Base-by-base conservation (phyloP, 2,888 invertebrate genomes). In the Synanthedon myopaeformis region DNA sequence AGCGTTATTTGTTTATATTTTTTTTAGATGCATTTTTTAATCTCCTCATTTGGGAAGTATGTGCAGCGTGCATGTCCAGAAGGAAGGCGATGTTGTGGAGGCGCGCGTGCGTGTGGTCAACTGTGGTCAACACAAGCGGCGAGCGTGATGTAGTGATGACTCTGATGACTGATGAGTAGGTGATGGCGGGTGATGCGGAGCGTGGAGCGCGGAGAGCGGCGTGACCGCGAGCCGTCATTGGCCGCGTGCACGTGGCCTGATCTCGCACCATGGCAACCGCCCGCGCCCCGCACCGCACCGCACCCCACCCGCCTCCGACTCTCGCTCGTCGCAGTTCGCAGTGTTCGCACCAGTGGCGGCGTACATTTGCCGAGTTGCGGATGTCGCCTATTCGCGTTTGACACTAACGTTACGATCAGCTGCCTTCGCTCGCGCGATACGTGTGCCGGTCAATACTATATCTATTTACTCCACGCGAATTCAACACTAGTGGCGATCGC, bases 221-320 rank as follows among this genome's bases (percentile, higher is more conserved):
- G 42, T 23, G 17, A 67, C 61, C 58, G 65, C 66, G 67, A 59
- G 28, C 63, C 63, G 82, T 85, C 72, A 92, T 92, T 92, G 92
- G 92, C 76, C 83, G 88, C 75, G 73, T 72, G 86, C 89, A 90
- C 91, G 90, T 92, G 92, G 92, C 91, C 91, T 91, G 92, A 92
- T 90, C 91, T 91, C 90, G 90, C 90, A 90, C 92, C 91, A 92
- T 90, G 89, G 90, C 90, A 85, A 86, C 87, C 76, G 66, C 66
- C 68, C 63, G 55, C 63, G 62, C 53, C 57, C 58, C 55, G 53
- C 60, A 58, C 63, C 62, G 56, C 61, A 51, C 64, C 59, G 61
- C 64, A 56, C 61, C 53, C 59, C 58, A 66, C 70, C 69, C 65
- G 67, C 49, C 17, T 4, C 19, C 17, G 17, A 11, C 49, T 35